phyloP scores from a whole-genome alignment of 2,113 vertebrate species.

The Sylvilagus bachmani region DNA sequence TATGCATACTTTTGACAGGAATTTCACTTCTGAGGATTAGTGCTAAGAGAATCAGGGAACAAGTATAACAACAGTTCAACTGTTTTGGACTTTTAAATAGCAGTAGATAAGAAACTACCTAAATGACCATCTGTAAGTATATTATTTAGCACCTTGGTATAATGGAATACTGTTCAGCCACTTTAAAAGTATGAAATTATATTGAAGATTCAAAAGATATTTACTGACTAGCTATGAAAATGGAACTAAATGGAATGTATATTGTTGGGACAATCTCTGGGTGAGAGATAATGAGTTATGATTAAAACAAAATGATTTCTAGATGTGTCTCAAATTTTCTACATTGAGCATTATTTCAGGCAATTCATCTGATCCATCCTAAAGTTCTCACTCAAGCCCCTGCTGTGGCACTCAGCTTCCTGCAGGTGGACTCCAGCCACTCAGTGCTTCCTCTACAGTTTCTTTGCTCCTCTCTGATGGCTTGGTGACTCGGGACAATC shows the following conservation, averaged over 20 bases:
- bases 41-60: not conserved
- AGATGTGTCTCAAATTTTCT: not conserved
- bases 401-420: accelerated
- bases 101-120: not conserved
- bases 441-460: accelerated
- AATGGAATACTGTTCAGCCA: not conserved
- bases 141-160: not conserved
- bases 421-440: not conserved
- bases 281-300: not conserved
- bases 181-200: not conserved
- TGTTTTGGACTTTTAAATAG: not conserved
- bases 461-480: not conserved
- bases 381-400: not conserved
- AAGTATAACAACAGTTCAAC: not conserved
- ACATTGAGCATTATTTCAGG: no score
- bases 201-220: not conserved
- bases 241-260: not conserved
- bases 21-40: constrained; percentile 25
- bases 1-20: not conserved
- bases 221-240: not conserved
- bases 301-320: not conserved
- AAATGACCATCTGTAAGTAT: not conserved
- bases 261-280: not conserved
- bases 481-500: no score
- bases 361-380: not conserved